Percentiles rank a stretch among this genome's conserved stretches.
phyloP scores from a whole-genome alignment of 2,888 invertebrate genomes.

The Blastobasis lacticolella region DNA sequence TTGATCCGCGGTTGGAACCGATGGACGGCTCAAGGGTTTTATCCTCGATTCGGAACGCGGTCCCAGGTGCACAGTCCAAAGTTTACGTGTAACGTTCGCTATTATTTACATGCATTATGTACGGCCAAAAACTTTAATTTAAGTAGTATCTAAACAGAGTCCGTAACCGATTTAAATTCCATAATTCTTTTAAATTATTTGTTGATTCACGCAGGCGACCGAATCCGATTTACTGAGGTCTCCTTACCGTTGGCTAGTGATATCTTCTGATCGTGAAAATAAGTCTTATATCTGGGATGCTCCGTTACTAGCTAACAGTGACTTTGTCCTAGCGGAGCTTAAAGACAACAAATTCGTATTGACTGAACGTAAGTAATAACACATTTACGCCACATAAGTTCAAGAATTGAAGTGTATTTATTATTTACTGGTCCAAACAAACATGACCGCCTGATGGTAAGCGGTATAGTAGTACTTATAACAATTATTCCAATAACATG shows the following conservation, averaged over 20 bases:
- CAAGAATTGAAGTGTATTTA: not conserved
- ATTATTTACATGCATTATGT: too few relatives aligned
- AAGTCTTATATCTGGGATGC: conserved; percentile 18
- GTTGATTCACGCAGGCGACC: conserved; percentile 30
- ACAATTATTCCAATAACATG: too few relatives aligned
- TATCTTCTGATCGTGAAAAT: conserved; percentile 16
- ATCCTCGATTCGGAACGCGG: too few relatives aligned
- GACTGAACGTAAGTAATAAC: conserved; percentile 40
- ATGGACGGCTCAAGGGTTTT: too few relatives aligned
- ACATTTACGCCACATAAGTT: not conserved
- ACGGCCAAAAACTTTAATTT: too few relatives aligned
- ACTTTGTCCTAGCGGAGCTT: conserved; percentile 40
- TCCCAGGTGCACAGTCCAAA: too few relatives aligned
- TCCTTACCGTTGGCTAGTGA: conserved; percentile 48
- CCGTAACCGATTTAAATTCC: too few relatives aligned
- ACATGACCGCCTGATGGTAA: not conserved
- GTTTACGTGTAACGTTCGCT: too few relatives aligned
- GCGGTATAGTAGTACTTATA: not conserved
- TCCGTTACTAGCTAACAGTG: conserved; percentile 37
- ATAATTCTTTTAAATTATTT: too few relatives aligned
- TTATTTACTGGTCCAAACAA: not conserved
- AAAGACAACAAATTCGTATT: conserved; percentile 19
- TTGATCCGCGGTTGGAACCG: too few relatives aligned
- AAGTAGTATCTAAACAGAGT: too few relatives aligned
- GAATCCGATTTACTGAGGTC: conserved; percentile 25